A percentile compares a stretch with the other conserved stretches of the same genome.
Conservation (phyloP, 92 coral and sea anemone genomes). For the Zoanthus sociatus region DNA sequence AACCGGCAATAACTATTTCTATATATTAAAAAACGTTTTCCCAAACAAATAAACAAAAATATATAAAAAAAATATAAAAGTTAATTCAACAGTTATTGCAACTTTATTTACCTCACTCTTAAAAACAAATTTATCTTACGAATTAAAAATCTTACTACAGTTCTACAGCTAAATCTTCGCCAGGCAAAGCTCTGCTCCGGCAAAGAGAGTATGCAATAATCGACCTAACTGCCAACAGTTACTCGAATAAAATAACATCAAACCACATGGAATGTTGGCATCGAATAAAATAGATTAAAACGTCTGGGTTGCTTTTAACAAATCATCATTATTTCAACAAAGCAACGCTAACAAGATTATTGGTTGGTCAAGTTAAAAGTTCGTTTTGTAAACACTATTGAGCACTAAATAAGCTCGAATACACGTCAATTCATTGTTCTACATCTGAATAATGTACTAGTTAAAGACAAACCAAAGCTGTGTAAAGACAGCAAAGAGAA, state of each 20-base stretch:
- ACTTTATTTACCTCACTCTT: constrained; percentile 45
- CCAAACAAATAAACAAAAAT: no score
- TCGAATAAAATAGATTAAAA: constrained; percentile 29
- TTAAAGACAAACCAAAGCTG: neutral
- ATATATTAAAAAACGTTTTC: no score
- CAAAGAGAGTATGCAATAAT: constrained; percentile 18
- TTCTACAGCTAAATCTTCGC: constrained; percentile 3
- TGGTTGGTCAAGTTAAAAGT: constrained; percentile 12
- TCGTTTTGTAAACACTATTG: constrained; percentile 13
- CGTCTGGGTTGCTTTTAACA: constrained; percentile 27
- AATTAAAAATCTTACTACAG: constrained; percentile 24
- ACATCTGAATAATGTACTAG: neutral
- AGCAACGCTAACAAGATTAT: constrained; percentile 32
- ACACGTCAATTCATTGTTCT: constrained; percentile 17
- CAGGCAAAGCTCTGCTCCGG: constrained; percentile 1
- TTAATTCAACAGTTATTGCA: neutral
- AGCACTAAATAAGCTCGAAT: neutral
- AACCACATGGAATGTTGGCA: neutral
- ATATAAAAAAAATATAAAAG: no score
- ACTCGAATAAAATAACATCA: constrained; percentile 29
- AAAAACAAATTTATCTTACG: constrained; percentile 33
- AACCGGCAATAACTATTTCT: no score
- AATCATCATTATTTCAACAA: neutral
- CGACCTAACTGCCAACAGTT: constrained; percentile 28
- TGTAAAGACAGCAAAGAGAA: neutral